Percentiles rank a stretch among this genome's conserved stretches.
Conservation (phyloP, 2,797 vertebrate species). For the Lacerta agilis region DNA sequence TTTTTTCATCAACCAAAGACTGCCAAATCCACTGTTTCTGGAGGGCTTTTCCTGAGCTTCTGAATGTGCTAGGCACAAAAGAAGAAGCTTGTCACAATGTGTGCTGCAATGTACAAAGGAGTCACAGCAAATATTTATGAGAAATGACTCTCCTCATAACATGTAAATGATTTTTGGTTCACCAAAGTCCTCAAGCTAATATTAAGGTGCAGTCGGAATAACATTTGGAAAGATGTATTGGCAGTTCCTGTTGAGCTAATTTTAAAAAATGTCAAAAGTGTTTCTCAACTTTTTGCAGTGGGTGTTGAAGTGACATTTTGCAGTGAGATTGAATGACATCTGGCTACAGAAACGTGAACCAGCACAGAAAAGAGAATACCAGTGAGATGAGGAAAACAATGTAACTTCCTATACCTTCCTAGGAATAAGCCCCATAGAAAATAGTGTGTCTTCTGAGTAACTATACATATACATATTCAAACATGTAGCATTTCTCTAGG, state of each 20-base stretch:
- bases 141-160: constrained; percentile 35
- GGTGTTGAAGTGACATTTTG: no score
- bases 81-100: constrained; percentile 1
- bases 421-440: background rate
- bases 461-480: background rate
- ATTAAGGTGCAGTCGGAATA: constrained; percentile 23
- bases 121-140: constrained; percentile 28
- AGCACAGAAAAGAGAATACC: background rate
- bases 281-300: background rate
- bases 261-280: constrained; percentile 31
- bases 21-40: constrained; percentile 5
- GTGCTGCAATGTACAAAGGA: background rate
- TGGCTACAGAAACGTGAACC: background rate
- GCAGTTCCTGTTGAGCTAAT: background rate
- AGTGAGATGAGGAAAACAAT: constrained; percentile 24
- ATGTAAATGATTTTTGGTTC: background rate
- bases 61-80: background rate
- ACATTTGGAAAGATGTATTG: constrained; percentile 34
- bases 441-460: background rate
- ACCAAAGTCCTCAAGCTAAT: constrained; percentile 4
- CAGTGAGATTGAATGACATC: background rate
- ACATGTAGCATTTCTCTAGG: background rate
- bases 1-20: background rate
- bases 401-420: background rate
- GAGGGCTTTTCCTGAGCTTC: constrained; percentile 21